Evolutionary conservation across 2,113 vertebrate species (phyloP).

Genomic region (Leuciscus idus): DNA sequence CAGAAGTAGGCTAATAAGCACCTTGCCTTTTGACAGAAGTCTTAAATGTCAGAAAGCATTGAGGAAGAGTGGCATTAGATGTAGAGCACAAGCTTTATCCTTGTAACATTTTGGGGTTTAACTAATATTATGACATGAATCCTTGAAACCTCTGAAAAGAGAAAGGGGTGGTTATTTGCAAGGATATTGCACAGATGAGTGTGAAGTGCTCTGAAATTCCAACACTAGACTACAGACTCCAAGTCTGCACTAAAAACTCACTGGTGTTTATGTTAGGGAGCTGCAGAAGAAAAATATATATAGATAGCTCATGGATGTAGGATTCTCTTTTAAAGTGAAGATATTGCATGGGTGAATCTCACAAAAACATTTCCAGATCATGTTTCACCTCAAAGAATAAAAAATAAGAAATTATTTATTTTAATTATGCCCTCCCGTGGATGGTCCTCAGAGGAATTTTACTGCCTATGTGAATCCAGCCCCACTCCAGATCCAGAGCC

Average conservation of each 20-base stretch:
- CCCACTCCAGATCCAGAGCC: no score
- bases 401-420: not conserved
- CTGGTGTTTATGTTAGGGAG: not conserved
- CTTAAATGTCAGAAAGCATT: slow-evolving; percentile 21
- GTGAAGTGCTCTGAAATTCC: not conserved
- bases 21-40: not conserved
- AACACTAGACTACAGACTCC: not conserved
- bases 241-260: not conserved
- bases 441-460: no score
- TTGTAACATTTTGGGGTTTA: not conserved
- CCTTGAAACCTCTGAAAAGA: not conserved
- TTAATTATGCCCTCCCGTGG: not conserved
- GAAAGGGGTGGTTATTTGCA: slow-evolving; percentile 3
- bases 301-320: no score
- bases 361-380: not conserved
- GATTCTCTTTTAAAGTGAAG: no score
- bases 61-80: not conserved
- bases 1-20: not conserved
- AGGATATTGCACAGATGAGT: not conserved
- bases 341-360: no score
- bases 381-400: not conserved
- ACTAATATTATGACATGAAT: not conserved
- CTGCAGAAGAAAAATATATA: no score
- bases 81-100: not conserved
- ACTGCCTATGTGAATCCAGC: no score